Base-by-base conservation (phyloP, 2,888 invertebrate species). In the Malachius bipustulatus region DNA sequence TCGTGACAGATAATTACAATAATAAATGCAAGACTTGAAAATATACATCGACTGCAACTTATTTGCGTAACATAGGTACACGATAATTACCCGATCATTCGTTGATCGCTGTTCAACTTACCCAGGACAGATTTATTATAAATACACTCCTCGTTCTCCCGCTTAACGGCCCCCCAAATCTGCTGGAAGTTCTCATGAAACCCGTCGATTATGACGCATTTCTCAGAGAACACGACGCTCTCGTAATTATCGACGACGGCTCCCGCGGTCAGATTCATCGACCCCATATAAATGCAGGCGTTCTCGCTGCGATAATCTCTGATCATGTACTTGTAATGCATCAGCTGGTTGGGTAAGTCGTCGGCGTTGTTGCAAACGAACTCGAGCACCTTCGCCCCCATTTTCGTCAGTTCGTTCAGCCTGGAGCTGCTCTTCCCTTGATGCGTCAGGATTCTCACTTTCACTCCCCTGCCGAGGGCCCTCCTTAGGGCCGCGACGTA, bases 281-380 rank as follows among this genome's bases (percentile, higher is more conserved):
- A 19, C 6, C 24, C 24, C 24, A 19, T 19, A n/a, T n/a, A 19
- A 19, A 19, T n/a, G n/a, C 24, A 19, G 6, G 6, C 24, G n/a
- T 19, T 19, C 6, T 19, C n/a, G 6, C 6, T 19, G 6, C 24
- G 6, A 19, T 8, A 19, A n/a, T 19, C 24, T 19, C 24, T 19
- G 6, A 19, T n/a, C 24, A 19, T 19, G 24, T 19, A 19, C n/a
- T 19, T 19, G 24, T 19, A 19, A 19, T 19, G 24, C 6, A 19
- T 8, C 24, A 19, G 24, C 24, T 19, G 6, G 6, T 6, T 6
- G n/a, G n/a, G n/a, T 19, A 8, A 8, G n/a, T 19, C 24, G 6
- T 19, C 24, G 6, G 24, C n/a, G n/a, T n/a, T n/a, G n/a, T n/a
- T n/a, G 6, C 6, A n/a, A 6, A 19, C 24, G n/a, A 8, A 19